Evolutionary conservation across 2,113 vertebrate genomes (phyloP).

Genomic region (Melanocharis versteri): DNA sequence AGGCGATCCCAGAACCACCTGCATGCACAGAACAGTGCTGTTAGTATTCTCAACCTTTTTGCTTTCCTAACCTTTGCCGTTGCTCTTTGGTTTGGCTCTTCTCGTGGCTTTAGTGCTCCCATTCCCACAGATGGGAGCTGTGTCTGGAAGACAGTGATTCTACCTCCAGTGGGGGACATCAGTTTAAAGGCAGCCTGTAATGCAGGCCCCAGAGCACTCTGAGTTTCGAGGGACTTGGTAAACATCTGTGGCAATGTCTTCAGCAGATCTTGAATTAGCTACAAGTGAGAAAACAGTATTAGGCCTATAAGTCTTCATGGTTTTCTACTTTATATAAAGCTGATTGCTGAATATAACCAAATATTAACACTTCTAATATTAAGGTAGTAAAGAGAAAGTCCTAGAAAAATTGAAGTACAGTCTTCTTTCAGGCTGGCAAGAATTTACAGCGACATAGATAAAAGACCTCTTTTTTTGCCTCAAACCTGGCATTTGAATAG

Average conservation of each 20-base stretch:
- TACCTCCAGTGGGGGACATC: conserved; percentile 91
- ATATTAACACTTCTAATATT: background rate
- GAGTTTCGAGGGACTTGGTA: conserved; percentile 91
- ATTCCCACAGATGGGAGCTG: conserved; percentile 90
- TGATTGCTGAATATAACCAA: background rate
- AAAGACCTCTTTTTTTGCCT: background rate
- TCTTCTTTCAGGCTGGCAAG: background rate
- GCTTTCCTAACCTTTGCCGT: conserved; percentile 82
- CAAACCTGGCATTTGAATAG: background rate
- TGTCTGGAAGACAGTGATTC: conserved; percentile 93
- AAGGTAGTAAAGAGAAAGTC: background rate
- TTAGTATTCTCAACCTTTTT: background rate
- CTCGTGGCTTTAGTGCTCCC: conserved; percentile 87
- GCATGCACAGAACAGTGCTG: background rate
- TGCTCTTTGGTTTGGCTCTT: conserved; percentile 90
- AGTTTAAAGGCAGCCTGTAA: conserved; percentile 94
- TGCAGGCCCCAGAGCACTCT: conserved; percentile 91
- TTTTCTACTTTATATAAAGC: background rate
- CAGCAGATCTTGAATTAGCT: conserved; percentile 94
- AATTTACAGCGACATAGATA: background rate
- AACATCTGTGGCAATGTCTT: conserved; percentile 90
- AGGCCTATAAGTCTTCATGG: background rate
- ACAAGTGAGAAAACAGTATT: conserved; percentile 31
- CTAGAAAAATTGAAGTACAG: background rate
- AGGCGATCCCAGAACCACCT: background rate